phyloP scores from a whole-genome alignment of 1,140 invertebrate species.

The Oryzaephilus surinamensis region DNA sequence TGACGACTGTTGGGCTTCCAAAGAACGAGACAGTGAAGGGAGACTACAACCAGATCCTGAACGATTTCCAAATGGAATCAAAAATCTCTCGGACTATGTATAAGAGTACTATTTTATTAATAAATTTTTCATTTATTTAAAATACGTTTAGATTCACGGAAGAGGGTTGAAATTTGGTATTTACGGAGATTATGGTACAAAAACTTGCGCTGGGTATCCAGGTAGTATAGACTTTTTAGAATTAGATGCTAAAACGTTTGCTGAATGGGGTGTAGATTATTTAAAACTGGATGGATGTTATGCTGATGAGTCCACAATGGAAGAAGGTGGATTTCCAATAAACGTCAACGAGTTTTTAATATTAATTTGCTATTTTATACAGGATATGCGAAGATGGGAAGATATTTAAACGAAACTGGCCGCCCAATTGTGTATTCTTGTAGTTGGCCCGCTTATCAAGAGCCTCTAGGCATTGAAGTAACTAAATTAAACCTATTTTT shows the following conservation, averaged over 20 bases:
- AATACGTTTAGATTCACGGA: slow-evolving; percentile 52
- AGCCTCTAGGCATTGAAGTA: slow-evolving; percentile 36
- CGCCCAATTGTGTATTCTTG: slow-evolving; percentile 80
- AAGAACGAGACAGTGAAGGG: slow-evolving; percentile 51
- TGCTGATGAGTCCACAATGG: slow-evolving; percentile 48
- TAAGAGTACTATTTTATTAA: slow-evolving; percentile 35
- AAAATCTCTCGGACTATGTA: slow-evolving; percentile 71
- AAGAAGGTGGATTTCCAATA: slow-evolving; percentile 31
- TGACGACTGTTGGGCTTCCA: slow-evolving; percentile 81
- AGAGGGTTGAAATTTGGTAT: slow-evolving; percentile 78
- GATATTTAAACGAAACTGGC: slow-evolving; percentile 60
- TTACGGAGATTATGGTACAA: slow-evolving; percentile 77
- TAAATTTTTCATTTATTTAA: background rate
- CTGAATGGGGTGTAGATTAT: slow-evolving; percentile 81
- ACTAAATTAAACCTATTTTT: slow-evolving; percentile 4
- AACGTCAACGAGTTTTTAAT: background rate
- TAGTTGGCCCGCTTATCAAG: slow-evolving; percentile 77
- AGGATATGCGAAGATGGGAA: slow-evolving; percentile 28
- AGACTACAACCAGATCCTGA: slow-evolving; percentile 59
- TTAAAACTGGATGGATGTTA: slow-evolving; percentile 85
- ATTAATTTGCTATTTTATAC: background rate
- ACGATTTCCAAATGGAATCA: slow-evolving; percentile 77
- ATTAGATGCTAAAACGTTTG: slow-evolving; percentile 74
- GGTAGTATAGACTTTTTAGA: slow-evolving; percentile 65
- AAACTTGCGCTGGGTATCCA: slow-evolving; percentile 77